Percentiles rank a stretch among this genome's conserved stretches.
Conservation (phyloP, 2,888 invertebrate species). For the Rhaphigaster nebulosa region DNA sequence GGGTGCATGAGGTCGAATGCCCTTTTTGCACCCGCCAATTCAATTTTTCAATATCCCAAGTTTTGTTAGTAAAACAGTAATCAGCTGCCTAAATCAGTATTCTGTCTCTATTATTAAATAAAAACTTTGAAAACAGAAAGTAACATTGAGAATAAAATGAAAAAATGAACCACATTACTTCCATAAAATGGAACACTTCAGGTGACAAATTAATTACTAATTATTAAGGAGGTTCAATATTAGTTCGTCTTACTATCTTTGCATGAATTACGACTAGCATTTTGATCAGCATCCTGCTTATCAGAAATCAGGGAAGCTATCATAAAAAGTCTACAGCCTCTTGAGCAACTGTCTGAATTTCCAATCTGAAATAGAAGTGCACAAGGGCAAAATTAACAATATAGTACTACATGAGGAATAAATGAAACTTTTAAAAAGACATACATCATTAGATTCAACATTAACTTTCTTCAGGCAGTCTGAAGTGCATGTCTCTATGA, state of each 20-base stretch:
- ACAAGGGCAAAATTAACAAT: background rate
- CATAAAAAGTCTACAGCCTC: slow-evolving; percentile 64
- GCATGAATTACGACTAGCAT: slow-evolving; percentile 60
- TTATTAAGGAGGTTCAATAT: background rate
- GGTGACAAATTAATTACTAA: background rate
- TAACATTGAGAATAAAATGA: too few relatives aligned
- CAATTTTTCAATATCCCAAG: too few relatives aligned
- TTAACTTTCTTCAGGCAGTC: slow-evolving; percentile 55
- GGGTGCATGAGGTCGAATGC: too few relatives aligned
- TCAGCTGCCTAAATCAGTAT: too few relatives aligned
- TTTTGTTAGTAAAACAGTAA: too few relatives aligned
- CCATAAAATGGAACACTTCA: background rate
- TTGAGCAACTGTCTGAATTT: slow-evolving; percentile 62
- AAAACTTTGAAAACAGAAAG: too few relatives aligned
- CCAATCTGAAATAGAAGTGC: slow-evolving; percentile 58
- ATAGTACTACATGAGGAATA: background rate
- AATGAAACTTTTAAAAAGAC: slow-evolving; percentile 33
- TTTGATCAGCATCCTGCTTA: slow-evolving; percentile 59
- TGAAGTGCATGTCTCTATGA: slow-evolving; percentile 47
- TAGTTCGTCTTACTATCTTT: slow-evolving; percentile 59
- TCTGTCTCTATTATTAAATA: too few relatives aligned
- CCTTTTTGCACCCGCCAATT: too few relatives aligned
- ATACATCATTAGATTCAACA: slow-evolving; percentile 51
- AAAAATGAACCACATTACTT: background rate
- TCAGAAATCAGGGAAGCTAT: slow-evolving; percentile 61